Base-by-base conservation (phyloP, 2,113 vertebrate species). In the Microtus ochrogaster region DNA sequence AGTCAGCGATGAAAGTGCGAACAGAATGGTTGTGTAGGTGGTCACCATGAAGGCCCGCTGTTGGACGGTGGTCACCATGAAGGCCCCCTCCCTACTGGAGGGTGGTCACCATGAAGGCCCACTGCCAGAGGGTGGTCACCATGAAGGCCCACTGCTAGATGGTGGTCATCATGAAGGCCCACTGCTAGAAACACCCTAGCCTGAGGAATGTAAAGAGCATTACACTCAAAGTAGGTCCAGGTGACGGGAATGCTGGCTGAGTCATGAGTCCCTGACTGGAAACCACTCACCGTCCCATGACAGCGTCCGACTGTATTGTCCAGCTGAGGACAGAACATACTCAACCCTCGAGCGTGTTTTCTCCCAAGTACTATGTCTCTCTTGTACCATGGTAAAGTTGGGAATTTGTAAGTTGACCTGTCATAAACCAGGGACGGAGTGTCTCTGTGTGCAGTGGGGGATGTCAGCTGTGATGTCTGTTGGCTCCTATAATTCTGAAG, bases 141-240 rank as follows among this genome's bases (percentile, higher is more conserved):
- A 7, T 3, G 10, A 83, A 78, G 10, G 52, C 9, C 16, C 70
- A 7, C 21, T 21, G 39, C 9, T 1, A 0, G 52, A 55, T 0
- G 52, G 52, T 16, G 52, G 12, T 52, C 2, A 52, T 13, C 52
- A 52, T 52, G 13, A 52, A 55, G 52, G 52, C 52, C 52, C 52
- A 55, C 3, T 14, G 39, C 30, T 5, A 21, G 33, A 26, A 77
- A 39, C 21, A 76, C 41, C 26, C 21, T 21, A 58, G 28, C 58
- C 79, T 55, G 24, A n/a, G 33, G 41, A 44, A 47, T 19, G 36
- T 33, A n/a, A 13, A 16, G 24, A 30, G 9, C 66, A 13, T 47
- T 44, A 2, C 22, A n/a, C 30, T 73, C 22, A 49, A 36, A 49
- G n/a, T 14, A 76, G 3, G n/a, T 28, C 81, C 28, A 7, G 26